These are phyloP conservation scores for Hanleya hanleyi DNA, from an alignment of 2,888 invertebrate species.

Conservation along the genomic window DNA sequence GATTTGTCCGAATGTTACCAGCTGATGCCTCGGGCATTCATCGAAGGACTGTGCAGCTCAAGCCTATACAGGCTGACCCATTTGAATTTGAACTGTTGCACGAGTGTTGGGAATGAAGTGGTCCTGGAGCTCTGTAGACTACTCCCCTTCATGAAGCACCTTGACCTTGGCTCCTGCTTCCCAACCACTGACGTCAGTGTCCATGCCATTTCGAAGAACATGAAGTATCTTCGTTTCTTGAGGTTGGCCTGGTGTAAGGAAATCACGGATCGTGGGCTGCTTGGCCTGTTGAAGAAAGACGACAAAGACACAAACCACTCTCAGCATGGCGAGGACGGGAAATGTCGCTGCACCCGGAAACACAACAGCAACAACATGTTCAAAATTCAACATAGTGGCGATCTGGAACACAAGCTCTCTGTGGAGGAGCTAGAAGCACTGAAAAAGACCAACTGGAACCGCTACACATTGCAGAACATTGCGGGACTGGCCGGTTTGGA, in stretches of 20 bases:
- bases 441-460: constrained; percentile 30
- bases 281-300: constrained; percentile 65
- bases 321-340: constrained; percentile 37
- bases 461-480: constrained; percentile 50
- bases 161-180: constrained; percentile 82
- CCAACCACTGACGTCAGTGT: constrained; percentile 82
- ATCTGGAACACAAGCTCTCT: constrained; percentile 17
- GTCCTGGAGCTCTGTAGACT: constrained; percentile 79
- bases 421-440: constrained; percentile 25
- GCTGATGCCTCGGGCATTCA: constrained; percentile 79
- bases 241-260: constrained; percentile 81
- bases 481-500: constrained; percentile 77
- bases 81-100: constrained; percentile 66
- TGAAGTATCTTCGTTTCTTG: constrained; percentile 78
- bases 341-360: constrained; percentile 51
- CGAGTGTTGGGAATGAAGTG: constrained; percentile 78
- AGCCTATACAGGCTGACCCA: constrained; percentile 46
- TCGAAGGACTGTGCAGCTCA: constrained; percentile 77
- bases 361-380: constrained; percentile 24
- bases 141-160: constrained; percentile 77
- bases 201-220: constrained; percentile 81
- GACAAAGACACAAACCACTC: constrained; percentile 38
- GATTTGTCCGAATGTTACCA: constrained; percentile 82
- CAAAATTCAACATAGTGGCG: constrained; percentile 7
- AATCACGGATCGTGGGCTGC: constrained; percentile 82